Conservation (phyloP, 2,888 invertebrate species). For the Falcaria lacertinaria region DNA sequence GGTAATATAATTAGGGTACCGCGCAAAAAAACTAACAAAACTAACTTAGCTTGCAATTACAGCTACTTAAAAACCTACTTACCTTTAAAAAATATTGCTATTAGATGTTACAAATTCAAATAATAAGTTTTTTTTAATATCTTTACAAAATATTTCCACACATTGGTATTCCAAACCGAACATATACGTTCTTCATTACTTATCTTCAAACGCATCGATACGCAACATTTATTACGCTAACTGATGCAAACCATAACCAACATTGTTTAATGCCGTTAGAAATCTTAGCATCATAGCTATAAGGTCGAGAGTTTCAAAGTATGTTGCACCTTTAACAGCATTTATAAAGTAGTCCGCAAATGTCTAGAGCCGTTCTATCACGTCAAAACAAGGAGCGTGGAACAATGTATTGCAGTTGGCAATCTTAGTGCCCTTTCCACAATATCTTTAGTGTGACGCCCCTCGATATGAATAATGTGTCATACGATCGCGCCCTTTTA, state of each 20-base stretch:
- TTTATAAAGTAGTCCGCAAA: conserved; percentile 39
- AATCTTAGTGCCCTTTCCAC: conserved; percentile 78
- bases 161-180: conserved; percentile 58
- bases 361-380: conserved; percentile 70
- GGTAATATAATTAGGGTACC: no score
- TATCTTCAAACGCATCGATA: conserved; percentile 78
- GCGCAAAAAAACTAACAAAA: no score
- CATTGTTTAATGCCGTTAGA: conserved; percentile 4
- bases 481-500: conserved; percentile 71
- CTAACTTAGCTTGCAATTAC: no score
- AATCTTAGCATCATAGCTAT: conserved; percentile 8
- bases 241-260: conserved; percentile 30
- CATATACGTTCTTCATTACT: conserved; percentile 73
- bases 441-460: conserved; percentile 76
- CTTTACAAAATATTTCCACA: conserved; percentile 35
- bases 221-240: conserved; percentile 74
- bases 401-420: conserved; percentile 74
- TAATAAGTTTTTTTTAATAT: no score
- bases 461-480: conserved; percentile 77
- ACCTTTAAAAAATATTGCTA: no score
- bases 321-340: conserved; percentile 11
- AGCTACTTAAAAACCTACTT: no score
- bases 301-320: conserved; percentile 19
- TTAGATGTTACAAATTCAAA: background rate
- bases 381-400: conserved; percentile 75